Conservation (phyloP, 1,140 invertebrate genomes). For the Dreissena rostriformis region DNA sequence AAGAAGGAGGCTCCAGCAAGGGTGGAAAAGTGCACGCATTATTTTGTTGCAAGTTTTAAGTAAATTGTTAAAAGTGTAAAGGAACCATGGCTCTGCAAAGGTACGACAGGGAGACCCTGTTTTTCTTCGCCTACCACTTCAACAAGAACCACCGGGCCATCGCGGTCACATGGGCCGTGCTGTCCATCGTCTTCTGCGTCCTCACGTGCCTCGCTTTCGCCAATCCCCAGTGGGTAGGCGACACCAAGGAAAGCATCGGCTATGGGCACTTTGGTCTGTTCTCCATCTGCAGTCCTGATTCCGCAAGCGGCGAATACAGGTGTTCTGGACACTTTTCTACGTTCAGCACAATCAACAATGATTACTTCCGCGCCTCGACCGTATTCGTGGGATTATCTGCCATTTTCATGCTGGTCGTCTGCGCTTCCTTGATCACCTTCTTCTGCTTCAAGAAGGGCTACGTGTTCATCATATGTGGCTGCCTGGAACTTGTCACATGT, state of each 20-base stretch:
- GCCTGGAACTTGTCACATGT: slow-evolving; percentile 49
- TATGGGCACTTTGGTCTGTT: slow-evolving; percentile 94
- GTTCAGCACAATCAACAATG: slow-evolving; percentile 90
- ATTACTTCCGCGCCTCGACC: slow-evolving; percentile 87
- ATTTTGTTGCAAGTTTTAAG: not conserved
- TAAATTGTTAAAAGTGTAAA: not conserved
- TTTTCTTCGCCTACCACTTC: slow-evolving; percentile 48
- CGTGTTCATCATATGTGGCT: slow-evolving; percentile 94
- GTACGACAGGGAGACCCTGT: slow-evolving; percentile 50
- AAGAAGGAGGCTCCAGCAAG: no score
- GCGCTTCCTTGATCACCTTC: slow-evolving; percentile 91
- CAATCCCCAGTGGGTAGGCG: slow-evolving; percentile 96
- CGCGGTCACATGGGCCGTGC: slow-evolving; percentile 97
- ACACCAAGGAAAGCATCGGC: slow-evolving; percentile 88
- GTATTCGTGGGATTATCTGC: slow-evolving; percentile 92
- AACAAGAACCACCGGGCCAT: slow-evolving; percentile 87
- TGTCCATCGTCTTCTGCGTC: slow-evolving; percentile 96
- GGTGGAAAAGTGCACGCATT: no score
- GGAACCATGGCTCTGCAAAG: slow-evolving; percentile 44
- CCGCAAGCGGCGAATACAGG: slow-evolving; percentile 43
- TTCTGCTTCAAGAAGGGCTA: slow-evolving; percentile 96
- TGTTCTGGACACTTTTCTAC: slow-evolving; percentile 93
- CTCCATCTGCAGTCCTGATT: slow-evolving; percentile 86
- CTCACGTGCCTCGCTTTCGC: slow-evolving; percentile 96
- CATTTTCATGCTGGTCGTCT: slow-evolving; percentile 90